Percentiles rank a stretch among this genome's conserved stretches.
phyloP scores from a whole-genome alignment of 2,888 invertebrate genomes.

The Morpho helenor region DNA sequence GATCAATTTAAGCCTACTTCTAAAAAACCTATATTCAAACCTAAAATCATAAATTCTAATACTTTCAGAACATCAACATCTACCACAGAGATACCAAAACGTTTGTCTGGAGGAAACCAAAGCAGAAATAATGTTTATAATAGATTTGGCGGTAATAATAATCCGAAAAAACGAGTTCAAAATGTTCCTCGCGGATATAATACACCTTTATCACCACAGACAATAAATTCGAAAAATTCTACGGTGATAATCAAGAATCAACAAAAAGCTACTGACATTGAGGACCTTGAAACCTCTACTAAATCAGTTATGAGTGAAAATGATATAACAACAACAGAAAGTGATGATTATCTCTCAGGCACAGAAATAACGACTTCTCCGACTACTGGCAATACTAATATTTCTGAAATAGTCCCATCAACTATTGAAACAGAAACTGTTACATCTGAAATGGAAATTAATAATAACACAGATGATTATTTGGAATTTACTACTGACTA shows the following conservation, averaged over 20 bases:
- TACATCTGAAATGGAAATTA: constrained; percentile 51
- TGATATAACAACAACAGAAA: constrained; percentile 34
- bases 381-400: constrained; percentile 40
- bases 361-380: constrained; percentile 45
- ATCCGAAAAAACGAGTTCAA: constrained; percentile 61
- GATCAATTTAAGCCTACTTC: constrained; percentile 43
- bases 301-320: constrained; percentile 21
- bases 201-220: constrained; percentile 32
- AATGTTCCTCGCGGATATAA: constrained; percentile 65
- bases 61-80: constrained; percentile 65
- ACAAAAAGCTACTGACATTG: constrained; percentile 13
- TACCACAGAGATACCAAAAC: constrained; percentile 61
- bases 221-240: constrained; percentile 22
- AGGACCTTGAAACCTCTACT: constrained; percentile 33
- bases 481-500: constrained; percentile 55
- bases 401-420: constrained; percentile 22
- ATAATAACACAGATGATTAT: constrained; percentile 61
- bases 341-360: constrained; percentile 59
- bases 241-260: constrained; percentile 3
- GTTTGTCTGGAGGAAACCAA: constrained; percentile 37
- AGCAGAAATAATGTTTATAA: constrained; percentile 54
- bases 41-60: constrained; percentile 59
- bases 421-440: constrained; percentile 45
- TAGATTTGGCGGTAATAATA: constrained; percentile 51
- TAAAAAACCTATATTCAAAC: constrained; percentile 54